Evolutionary conservation across 2,888 invertebrate genomes (phyloP).

Genomic region (Ichneumoninae sp.): DNA sequence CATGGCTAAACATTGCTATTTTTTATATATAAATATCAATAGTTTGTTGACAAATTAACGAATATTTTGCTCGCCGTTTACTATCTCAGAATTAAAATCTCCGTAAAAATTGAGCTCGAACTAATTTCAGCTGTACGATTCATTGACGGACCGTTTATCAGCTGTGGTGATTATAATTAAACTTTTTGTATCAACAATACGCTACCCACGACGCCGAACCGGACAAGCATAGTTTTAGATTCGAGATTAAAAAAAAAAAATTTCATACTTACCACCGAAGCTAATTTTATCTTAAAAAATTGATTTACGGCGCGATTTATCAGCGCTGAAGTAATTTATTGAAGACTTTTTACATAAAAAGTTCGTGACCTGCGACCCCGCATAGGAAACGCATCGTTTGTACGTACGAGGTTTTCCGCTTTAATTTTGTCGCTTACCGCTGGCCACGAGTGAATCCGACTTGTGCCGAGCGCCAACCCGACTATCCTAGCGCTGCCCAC

Average conservation of each 20-base stretch:
- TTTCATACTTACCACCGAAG: neutral
- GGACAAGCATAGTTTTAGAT: neutral
- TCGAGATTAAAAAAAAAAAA: neutral
- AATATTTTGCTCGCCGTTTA: neutral
- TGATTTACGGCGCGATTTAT: neutral
- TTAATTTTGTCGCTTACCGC: constrained; percentile 32
- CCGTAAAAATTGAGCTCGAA: neutral
- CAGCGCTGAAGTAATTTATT: neutral
- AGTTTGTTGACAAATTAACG: neutral
- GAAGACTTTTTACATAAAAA: neutral
- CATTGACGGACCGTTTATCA: neutral
- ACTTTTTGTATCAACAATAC: neutral
- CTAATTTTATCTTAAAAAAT: neutral
- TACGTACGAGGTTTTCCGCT: neutral
- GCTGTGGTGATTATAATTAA: neutral
- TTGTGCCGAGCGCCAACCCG: constrained; percentile 70
- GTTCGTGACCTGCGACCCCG: neutral
- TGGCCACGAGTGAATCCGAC: constrained; percentile 68
- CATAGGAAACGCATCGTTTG: neutral
- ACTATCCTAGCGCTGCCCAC: constrained; percentile 70
- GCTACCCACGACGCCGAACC: neutral
- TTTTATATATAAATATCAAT: neutral
- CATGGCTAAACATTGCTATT: neutral
- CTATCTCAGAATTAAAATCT: neutral
- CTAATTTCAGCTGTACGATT: neutral